Evolutionary conservation across 2,113 vertebrate genomes (phyloP).

Genomic region (Dromaius novaehollandiae): DNA sequence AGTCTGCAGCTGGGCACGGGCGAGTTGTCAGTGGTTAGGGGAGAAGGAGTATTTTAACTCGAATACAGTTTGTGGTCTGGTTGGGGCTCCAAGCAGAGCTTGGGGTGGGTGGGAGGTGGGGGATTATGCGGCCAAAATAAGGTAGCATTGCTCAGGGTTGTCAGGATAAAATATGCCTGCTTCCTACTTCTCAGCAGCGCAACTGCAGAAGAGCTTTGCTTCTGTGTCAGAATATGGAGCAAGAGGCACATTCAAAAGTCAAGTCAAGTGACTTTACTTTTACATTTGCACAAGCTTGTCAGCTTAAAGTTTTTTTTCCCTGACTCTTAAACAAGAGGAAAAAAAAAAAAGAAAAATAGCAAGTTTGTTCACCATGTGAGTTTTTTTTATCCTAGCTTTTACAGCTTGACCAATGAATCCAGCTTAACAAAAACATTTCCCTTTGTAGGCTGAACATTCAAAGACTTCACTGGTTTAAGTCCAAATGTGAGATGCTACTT

Average conservation of each 20-base stretch:
- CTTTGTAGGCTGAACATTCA: constrained; percentile 50
- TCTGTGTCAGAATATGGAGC: background rate
- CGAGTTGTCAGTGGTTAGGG: background rate
- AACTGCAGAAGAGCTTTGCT: background rate
- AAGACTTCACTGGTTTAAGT: constrained; percentile 44
- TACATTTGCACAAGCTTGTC: constrained; percentile 20
- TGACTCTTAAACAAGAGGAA: background rate
- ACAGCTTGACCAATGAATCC: constrained; percentile 56
- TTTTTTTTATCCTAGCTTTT: constrained; percentile 36
- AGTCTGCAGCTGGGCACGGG: constrained; percentile 61
- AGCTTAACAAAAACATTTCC: constrained; percentile 59
- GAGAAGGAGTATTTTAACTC: background rate
- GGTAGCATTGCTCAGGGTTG: background rate
- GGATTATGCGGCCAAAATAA: background rate
- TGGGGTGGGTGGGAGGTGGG: background rate
- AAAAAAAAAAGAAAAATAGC: background rate
- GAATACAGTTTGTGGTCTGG: background rate
- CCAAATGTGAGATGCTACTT: constrained; percentile 54
- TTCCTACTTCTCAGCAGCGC: background rate
- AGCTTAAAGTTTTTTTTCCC: background rate
- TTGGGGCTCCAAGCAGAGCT: background rate
- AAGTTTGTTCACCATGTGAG: constrained; percentile 19
- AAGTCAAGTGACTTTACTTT: constrained; percentile 11
- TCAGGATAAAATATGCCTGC: background rate
- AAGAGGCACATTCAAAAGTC: background rate